Percentiles rank a stretch among this genome's conserved stretches.
Conservation (phyloP, 2,797 vertebrate genomes). For the Falco berigora region DNA sequence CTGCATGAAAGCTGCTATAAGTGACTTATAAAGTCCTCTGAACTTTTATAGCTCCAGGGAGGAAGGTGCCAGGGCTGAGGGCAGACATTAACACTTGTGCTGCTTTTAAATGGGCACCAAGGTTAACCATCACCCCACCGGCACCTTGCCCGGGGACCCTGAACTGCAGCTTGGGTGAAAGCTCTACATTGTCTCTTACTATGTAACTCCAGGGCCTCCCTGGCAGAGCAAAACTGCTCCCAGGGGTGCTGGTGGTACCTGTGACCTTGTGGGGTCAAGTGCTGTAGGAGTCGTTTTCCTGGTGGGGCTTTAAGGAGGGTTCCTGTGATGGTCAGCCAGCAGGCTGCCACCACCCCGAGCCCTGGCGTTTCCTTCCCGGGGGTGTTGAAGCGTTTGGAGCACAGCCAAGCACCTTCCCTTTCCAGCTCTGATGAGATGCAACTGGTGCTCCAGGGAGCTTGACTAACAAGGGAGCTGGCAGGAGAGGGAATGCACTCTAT, state of each 20-base stretch:
- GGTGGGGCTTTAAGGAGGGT: slow-evolving; percentile 38
- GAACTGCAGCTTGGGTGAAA: not conserved
- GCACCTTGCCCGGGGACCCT: not conserved
- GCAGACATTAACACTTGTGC: not conserved
- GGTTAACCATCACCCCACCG: slow-evolving; percentile 2
- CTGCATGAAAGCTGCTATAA: not conserved
- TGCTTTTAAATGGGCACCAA: not conserved
- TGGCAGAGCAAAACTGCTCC: not conserved
- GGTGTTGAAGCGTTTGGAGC: not conserved
- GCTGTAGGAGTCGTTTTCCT: not conserved
- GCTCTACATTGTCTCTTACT: not conserved
- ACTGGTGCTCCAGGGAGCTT: not conserved
- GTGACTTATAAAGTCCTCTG: not conserved
- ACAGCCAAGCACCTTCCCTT: not conserved
- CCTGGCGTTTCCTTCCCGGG: not conserved
- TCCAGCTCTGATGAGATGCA: not conserved
- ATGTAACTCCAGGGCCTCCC: not conserved
- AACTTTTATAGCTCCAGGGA: not conserved
- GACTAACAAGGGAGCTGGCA: not conserved
- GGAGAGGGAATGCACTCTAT: not conserved
- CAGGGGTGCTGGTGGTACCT: not conserved
- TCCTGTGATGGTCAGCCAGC: not conserved
- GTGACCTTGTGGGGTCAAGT: not conserved
- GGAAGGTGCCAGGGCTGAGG: not conserved
- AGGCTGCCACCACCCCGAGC: not conserved